Evolutionary conservation across 2,888 invertebrate genomes (phyloP).

Genomic region (Trilocha varians): DNA sequence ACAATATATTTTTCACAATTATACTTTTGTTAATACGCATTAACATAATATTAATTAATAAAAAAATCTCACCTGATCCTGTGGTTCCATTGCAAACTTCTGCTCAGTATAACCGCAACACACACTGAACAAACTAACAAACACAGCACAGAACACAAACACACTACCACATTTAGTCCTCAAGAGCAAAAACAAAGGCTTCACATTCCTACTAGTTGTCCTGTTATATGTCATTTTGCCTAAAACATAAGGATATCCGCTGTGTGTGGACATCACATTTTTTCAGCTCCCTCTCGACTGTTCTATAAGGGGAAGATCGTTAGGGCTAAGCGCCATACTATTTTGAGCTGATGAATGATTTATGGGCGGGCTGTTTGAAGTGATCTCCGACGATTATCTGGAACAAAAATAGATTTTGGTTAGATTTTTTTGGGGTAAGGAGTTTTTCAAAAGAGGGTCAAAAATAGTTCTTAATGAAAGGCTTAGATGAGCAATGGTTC

Average conservation of each 20-base stretch:
- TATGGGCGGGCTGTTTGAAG: constrained; percentile 16
- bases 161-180: constrained; percentile 40
- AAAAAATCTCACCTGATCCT: constrained; percentile 75
- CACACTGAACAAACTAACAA: constrained; percentile 38
- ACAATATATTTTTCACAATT: no score
- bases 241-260: constrained; percentile 42
- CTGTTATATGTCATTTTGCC: constrained; percentile 39
- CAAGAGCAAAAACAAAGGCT: constrained; percentile 50
- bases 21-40: constrained; percentile 1
- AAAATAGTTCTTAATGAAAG: background rate
- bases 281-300: constrained; percentile 40
- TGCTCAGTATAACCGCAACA: constrained; percentile 74
- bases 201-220: constrained; percentile 50
- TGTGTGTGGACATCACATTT: constrained; percentile 52
- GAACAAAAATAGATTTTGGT: constrained; percentile 9
- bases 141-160: constrained; percentile 27
- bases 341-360: constrained; percentile 33
- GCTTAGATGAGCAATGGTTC: background rate
- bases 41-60: background rate
- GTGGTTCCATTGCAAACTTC: constrained; percentile 93
- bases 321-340: constrained; percentile 49
- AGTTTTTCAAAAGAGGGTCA: background rate
- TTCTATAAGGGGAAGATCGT: constrained; percentile 30
- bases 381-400: constrained; percentile 12
- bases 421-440: background rate